phyloP scores from a whole-genome alignment of 2,113 vertebrate genomes.

The Oreocharis arfaki region DNA sequence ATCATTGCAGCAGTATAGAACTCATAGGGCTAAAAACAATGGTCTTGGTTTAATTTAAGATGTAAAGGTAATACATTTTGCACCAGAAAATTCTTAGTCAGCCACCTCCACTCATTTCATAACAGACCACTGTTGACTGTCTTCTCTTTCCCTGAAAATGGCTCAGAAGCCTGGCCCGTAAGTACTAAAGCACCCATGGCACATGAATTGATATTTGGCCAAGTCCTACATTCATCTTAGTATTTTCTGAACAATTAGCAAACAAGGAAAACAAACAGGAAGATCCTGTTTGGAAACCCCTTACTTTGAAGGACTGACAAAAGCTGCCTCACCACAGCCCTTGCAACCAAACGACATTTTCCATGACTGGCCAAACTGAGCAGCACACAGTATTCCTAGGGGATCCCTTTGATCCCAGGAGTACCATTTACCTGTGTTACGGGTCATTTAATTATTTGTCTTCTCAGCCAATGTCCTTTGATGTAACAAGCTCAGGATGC shows the following conservation, averaged over 20 bases:
- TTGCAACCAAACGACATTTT: neutral
- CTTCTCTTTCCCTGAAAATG: neutral
- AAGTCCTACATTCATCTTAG: neutral
- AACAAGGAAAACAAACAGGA: conserved; percentile 51
- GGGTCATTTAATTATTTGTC: conserved; percentile 56
- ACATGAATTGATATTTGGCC: neutral
- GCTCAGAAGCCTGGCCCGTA: neutral
- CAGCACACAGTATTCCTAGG: neutral
- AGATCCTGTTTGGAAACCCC: conserved; percentile 31
- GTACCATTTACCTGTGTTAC: conserved; percentile 34
- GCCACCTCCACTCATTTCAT: neutral
- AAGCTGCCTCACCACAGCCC: neutral
- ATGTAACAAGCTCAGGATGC: conserved; percentile 41
- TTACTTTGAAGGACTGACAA: conserved; percentile 40
- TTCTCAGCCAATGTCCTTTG: conserved; percentile 40
- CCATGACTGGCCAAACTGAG: neutral
- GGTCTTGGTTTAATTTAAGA: neutral
- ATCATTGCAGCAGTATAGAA: neutral
- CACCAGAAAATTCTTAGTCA: neutral
- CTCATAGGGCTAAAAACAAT: neutral
- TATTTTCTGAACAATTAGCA: neutral
- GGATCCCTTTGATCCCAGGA: conserved; percentile 45
- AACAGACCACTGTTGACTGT: neutral
- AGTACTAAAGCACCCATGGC: neutral
- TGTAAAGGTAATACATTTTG: neutral